Conservation (phyloP, 1,140 invertebrate genomes). For the Nasonia longicornis region DNA sequence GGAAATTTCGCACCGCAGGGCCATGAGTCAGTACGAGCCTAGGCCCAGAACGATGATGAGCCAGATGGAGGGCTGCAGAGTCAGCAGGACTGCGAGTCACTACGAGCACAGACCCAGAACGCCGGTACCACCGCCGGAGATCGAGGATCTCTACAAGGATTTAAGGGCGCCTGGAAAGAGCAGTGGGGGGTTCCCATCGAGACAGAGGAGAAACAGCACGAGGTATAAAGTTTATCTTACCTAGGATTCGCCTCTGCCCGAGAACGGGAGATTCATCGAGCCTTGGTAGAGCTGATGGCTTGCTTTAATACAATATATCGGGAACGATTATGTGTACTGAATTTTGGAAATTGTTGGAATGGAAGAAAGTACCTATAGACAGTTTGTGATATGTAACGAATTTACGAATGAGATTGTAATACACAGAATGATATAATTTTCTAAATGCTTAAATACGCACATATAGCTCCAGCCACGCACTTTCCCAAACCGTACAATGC, state of each 20-base stretch:
- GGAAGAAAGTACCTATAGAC: no score
- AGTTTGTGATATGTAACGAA: no score
- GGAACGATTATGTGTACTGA: no score
- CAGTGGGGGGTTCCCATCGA: background rate
- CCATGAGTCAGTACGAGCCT: conserved; percentile 42
- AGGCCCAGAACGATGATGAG: conserved; percentile 28
- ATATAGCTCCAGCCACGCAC: no score
- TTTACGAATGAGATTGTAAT: no score
- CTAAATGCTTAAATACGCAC: no score
- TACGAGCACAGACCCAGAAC: conserved; percentile 46
- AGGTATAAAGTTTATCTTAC: conserved; percentile 60
- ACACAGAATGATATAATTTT: no score
- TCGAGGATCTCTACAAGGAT: conserved; percentile 48
- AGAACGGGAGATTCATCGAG: background rate
- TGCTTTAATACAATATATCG: no score
- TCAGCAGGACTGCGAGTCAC: background rate
- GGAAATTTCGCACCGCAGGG: conserved; percentile 2
- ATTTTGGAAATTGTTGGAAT: no score
- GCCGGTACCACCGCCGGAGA: conserved; percentile 51
- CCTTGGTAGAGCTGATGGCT: background rate
- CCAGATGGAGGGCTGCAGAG: conserved; percentile 30
- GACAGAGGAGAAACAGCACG: conserved; percentile 55
- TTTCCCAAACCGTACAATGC: no score
- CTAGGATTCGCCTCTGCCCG: conserved; percentile 36
- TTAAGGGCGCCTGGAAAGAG: conserved; percentile 1